phyloP scores from a whole-genome alignment of 2,113 vertebrate genomes.

The Procavia capensis region DNA sequence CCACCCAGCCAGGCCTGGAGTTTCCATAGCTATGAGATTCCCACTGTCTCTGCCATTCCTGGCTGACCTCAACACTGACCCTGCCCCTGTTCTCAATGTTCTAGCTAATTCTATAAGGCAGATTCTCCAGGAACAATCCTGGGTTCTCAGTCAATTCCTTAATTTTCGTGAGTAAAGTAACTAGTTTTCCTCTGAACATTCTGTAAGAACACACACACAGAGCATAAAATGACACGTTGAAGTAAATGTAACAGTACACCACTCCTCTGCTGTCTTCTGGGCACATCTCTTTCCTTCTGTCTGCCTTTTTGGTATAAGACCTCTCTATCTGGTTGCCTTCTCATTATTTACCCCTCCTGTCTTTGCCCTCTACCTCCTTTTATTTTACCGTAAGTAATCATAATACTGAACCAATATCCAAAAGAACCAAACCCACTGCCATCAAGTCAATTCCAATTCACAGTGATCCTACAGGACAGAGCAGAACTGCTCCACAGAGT shows the following conservation, averaged over 20 bases:
- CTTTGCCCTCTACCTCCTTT: not conserved
- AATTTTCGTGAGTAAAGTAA: conserved; percentile 32
- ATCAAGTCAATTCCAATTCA: too few relatives aligned
- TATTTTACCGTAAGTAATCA: not conserved
- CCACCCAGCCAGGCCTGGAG: not conserved
- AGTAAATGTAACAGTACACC: not conserved
- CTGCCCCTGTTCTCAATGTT: not conserved
- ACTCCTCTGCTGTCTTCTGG: not conserved
- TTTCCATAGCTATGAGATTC: not conserved
- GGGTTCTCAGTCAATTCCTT: not conserved
- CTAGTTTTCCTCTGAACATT: not conserved
- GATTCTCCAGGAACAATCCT: not conserved
- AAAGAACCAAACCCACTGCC: too few relatives aligned
- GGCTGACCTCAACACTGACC: not conserved
- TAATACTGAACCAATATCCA: not conserved
- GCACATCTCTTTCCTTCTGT: not conserved
- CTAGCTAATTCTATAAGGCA: conserved; percentile 26
- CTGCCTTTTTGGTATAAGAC: not conserved
- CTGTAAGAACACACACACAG: not conserved
- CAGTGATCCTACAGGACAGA: too few relatives aligned
- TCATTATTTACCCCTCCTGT: not conserved
- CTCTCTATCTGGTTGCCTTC: not conserved
- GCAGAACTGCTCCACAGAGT: too few relatives aligned
- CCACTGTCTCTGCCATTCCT: not conserved
- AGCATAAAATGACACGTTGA: not conserved